Evolutionary conservation across 2,888 invertebrate genomes (phyloP).

Genomic region (Lithophane socia): DNA sequence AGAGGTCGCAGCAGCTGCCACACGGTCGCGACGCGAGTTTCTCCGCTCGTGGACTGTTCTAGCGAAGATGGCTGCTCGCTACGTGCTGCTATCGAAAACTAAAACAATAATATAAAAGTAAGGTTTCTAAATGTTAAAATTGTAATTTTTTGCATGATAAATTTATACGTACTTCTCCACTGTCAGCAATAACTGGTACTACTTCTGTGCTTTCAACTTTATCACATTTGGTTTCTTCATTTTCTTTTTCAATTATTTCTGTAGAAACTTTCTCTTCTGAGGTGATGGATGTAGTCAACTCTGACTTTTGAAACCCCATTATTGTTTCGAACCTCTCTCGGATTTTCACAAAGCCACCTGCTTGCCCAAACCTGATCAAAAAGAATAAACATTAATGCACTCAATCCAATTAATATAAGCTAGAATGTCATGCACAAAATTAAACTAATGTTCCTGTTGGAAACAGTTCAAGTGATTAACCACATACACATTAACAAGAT

Average conservation of each 20-base stretch:
- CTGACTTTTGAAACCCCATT: slow-evolving; percentile 90
- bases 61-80: slow-evolving; percentile 84
- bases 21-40: slow-evolving; percentile 85
- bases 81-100: slow-evolving; percentile 75
- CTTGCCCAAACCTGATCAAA: slow-evolving; percentile 93
- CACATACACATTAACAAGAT: slow-evolving; percentile 95
- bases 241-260: slow-evolving; percentile 84
- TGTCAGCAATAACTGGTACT: slow-evolving; percentile 76
- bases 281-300: slow-evolving; percentile 82
- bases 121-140: not conserved
- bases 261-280: slow-evolving; percentile 85
- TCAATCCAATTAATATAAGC: slow-evolving; percentile 12
- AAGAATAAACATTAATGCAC: slow-evolving; percentile 4
- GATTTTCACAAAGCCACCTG: slow-evolving; percentile 96
- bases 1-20: slow-evolving; percentile 95
- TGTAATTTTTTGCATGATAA: not conserved
- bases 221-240: slow-evolving; percentile 77
- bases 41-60: slow-evolving; percentile 83
- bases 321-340: slow-evolving; percentile 95
- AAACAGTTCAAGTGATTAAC: not conserved
- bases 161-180: slow-evolving; percentile 78
- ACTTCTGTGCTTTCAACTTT: slow-evolving; percentile 76
- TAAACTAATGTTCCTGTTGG: not conserved
- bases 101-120: slow-evolving; percentile 18
- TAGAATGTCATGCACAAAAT: not conserved